Evolutionary conservation across 1,140 invertebrate species (phyloP), one percentile per base, ranked within the genome.

Genomic region (Ectropis grisescens): DNA sequence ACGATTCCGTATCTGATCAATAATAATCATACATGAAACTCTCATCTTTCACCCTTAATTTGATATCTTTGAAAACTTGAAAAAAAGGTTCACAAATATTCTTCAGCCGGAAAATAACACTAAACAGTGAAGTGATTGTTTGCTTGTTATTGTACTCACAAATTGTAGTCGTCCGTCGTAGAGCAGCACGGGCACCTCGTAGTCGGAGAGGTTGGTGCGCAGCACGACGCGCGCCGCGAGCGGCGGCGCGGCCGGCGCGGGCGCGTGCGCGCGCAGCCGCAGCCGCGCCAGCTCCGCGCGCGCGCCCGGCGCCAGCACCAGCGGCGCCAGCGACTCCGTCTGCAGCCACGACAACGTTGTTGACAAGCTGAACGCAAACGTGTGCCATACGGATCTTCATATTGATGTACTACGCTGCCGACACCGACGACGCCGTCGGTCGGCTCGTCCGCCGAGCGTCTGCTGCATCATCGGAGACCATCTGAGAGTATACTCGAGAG

Each of bases 151-250:
- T 10, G 8, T n/a, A 66, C 55, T 57, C 19, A 75, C 74, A 12
- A 74, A 28, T 1, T 45, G 37, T 1, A 81, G 46, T 2, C 54
- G 48, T 1, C 71, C 72, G 37, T 49, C 58, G 47, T 76, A 80
- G 16, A 71, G 33, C 1, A 45, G 46, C 26, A 81, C 43, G 23
- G 66, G 67, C 35, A 81, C 33, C 5, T 29, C 28, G 45, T 69
- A 62, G 24, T 58, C 41, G 4, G 68, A 59, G 27, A 74, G 40
- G 47, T 71, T 68, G 14, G 72, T 71, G 45, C 42, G 58, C 28
- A 80, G 43, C 8, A 49, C 49, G 31, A 70, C 35, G 30, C 23
- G 33, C 11, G 51, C 48, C 42, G 52, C 50, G 12, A 72, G 41
- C 28, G 53, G 34, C 19, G 37, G 47, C n/a, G n/a, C n/a, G n/a